These are phyloP conservation scores for Lagenorhynchus albirostris DNA, from an alignment of 2,113 vertebrate genomes.

Conservation along the genomic window DNA sequence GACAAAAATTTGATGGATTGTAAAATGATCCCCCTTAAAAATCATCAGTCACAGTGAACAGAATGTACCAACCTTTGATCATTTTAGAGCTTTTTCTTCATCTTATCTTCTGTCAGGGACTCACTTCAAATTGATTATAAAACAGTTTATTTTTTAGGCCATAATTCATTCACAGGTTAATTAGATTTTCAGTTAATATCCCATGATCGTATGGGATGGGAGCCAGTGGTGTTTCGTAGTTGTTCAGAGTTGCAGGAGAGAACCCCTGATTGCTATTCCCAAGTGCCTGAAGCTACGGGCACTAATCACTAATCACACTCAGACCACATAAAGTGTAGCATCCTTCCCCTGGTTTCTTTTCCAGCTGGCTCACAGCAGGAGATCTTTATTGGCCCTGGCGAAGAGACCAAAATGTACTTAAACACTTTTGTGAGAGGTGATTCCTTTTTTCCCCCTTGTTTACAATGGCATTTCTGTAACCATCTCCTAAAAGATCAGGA, in stretches of 20 bases:
- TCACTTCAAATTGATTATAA: slow-evolving; percentile 86
- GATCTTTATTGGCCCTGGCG: slow-evolving; percentile 70
- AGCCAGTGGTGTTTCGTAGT: slow-evolving; percentile 74
- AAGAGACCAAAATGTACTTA: slow-evolving; percentile 59
- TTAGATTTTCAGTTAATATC: slow-evolving; percentile 88
- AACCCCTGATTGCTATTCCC: slow-evolving; percentile 79
- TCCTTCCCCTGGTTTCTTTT: slow-evolving; percentile 74
- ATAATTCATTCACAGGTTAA: slow-evolving; percentile 86
- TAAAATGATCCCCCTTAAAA: slow-evolving; percentile 84
- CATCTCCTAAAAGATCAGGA: slow-evolving; percentile 16
- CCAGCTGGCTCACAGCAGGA: slow-evolving; percentile 66
- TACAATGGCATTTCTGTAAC: slow-evolving; percentile 62
- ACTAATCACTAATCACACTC: slow-evolving; percentile 83
- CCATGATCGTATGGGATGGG: slow-evolving; percentile 78
- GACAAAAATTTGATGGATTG: slow-evolving; percentile 85
- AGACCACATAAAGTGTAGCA: slow-evolving; percentile 70
- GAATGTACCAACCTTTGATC: slow-evolving; percentile 81
- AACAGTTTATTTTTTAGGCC: slow-evolving; percentile 77
- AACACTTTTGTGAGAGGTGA: slow-evolving; percentile 59
- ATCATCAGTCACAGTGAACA: slow-evolving; percentile 83
- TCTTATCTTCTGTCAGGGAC: slow-evolving; percentile 83
- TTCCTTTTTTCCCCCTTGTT: slow-evolving; percentile 52
- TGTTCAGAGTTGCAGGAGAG: slow-evolving; percentile 54
- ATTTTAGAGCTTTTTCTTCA: slow-evolving; percentile 83
- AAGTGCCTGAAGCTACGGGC: slow-evolving; percentile 65